Base-by-base conservation (phyloP, 2,888 invertebrate genomes). In the Brachynemurus nebulosus region DNA sequence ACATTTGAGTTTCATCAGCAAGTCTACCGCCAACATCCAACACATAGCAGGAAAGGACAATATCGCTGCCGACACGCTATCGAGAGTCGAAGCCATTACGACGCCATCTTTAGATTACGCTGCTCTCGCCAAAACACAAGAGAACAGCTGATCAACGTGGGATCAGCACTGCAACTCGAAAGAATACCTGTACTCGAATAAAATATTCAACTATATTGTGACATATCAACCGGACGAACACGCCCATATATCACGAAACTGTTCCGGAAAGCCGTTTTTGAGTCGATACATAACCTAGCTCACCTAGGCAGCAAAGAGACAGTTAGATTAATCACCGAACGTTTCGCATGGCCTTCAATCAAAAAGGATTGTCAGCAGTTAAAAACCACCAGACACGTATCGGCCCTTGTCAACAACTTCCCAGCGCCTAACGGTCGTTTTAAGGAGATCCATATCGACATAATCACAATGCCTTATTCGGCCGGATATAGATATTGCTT, bases 301-400 rank as follows among this genome's bases (percentile, higher is more conserved):
- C 59, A 56, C 43, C 54, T 54, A 4, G 55, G 56, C 1, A 44
- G 47, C 1, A 50, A 50, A 3, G 50, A 52, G 0, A 56, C 57
- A 1, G 41, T 42, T 2, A 54, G 52, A n/a, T 25, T 63, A 2
- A 51, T 65, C 0, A 39, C 56, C 0, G 35, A 58, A 19, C 52
- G 59, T 1, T 65, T 53, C 35, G 57, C 64, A 0, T 64, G 63
- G 63, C 62, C 61, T 1, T 51, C 52, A 1, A 53, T 65, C 0
- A 53, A 57, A 1, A 48, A 46, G 6, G 60, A 65, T 40, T 57
- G 55, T 40, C 64, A 65, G 42, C 48, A 50, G 3, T 33, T 50
- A 0, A 65, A 65, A 42, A 45, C 63, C 0, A 33, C 44, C 0
- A 48, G 59, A 9, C 63, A 58, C 51, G 55, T 54, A 7, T 19